phyloP scores from a whole-genome alignment of 2,797 vertebrate genomes.

The Gymnopithys bicolor region DNA sequence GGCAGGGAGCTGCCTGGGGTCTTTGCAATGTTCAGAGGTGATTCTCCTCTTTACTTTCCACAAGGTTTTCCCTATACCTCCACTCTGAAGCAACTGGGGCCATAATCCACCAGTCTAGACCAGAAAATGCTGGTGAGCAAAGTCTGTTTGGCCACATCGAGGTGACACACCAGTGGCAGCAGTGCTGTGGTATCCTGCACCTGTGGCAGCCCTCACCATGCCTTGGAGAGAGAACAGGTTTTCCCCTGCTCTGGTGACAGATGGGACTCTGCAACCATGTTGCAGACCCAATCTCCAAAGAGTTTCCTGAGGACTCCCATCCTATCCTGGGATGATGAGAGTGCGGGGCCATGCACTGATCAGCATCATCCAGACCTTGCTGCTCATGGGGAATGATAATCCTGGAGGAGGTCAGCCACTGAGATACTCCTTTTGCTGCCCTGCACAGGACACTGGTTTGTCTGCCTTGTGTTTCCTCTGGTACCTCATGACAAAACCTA shows the following conservation, averaged over 20 bases:
- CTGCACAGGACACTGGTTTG: background rate
- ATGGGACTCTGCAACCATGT: background rate
- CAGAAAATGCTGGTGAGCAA: background rate
- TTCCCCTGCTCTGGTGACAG: background rate
- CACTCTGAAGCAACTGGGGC: background rate
- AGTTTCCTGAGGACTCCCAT: background rate
- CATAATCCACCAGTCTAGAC: background rate
- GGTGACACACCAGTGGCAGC: background rate
- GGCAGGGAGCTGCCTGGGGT: background rate
- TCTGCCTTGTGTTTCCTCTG: background rate
- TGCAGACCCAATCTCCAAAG: background rate
- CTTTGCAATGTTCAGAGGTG: background rate
- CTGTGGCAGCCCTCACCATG: background rate
- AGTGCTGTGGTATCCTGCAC: background rate
- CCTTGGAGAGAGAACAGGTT: background rate
- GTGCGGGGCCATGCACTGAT: accelerated
- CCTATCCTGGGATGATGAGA: background rate
- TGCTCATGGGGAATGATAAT: background rate
- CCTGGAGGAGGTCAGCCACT: background rate
- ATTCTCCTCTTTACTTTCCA: background rate
- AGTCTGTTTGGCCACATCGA: background rate
- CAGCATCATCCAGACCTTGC: background rate
- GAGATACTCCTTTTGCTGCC: background rate
- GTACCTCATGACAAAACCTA: background rate
- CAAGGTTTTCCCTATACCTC: background rate